Evolutionary conservation across 2,797 vertebrate genomes (phyloP).

Genomic region (Dryobates pubescens): DNA sequence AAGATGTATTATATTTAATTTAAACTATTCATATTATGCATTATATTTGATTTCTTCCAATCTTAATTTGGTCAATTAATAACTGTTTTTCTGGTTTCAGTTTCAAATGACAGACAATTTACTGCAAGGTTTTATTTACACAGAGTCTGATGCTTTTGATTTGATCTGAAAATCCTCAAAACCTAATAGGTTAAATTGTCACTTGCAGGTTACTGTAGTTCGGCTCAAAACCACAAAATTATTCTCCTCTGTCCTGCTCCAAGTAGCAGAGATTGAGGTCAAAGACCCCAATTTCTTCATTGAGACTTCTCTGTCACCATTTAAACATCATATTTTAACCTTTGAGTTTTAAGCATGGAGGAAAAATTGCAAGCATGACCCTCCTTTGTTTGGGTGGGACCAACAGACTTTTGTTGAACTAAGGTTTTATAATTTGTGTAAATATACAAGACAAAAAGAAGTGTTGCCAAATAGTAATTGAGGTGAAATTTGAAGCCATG

Average conservation of each 20-base stretch:
- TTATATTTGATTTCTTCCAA: background rate
- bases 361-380: slow-evolving; percentile 69
- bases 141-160: background rate
- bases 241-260: background rate
- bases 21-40: background rate
- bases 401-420: slow-evolving; percentile 27
- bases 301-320: slow-evolving; percentile 68
- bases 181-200: slow-evolving; percentile 62
- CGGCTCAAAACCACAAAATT: slow-evolving; percentile 49
- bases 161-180: slow-evolving; percentile 33
- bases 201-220: slow-evolving; percentile 59
- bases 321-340: slow-evolving; percentile 72
- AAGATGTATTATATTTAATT: background rate
- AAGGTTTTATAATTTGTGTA: slow-evolving; percentile 49
- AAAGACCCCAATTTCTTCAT: slow-evolving; percentile 76
- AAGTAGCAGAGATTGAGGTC: slow-evolving; percentile 73
- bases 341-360: slow-evolving; percentile 61
- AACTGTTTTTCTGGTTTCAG: background rate
- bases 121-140: background rate
- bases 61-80: background rate
- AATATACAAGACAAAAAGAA: slow-evolving; percentile 45
- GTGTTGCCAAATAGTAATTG: slow-evolving; percentile 29
- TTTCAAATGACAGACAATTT: background rate
- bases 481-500: slow-evolving; percentile 33
- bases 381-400: background rate